phyloP scores from a whole-genome alignment of 2,797 vertebrate genomes.

The Pygocentrus nattereri region DNA sequence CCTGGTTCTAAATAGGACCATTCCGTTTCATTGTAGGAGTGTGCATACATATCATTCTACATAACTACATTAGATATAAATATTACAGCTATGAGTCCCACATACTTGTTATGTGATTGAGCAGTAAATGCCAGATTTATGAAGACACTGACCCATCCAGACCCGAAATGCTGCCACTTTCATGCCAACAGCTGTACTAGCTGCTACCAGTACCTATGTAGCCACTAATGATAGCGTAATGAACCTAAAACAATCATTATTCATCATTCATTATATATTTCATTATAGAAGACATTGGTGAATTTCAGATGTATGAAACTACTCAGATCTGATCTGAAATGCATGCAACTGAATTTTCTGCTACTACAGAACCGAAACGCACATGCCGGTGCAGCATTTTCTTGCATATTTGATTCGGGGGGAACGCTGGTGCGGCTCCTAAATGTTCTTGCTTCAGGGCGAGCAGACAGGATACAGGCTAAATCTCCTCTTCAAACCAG shows the following conservation, averaged over 20 bases:
- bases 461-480: constrained; percentile 6
- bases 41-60: too few species aligned
- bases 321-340: background rate
- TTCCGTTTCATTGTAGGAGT: too few species aligned
- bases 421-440: background rate
- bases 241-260: background rate
- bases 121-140: too few species aligned
- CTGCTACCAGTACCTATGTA: too few species aligned
- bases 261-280: background rate
- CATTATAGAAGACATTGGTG: background rate
- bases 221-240: too few species aligned
- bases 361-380: background rate
- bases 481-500: constrained; percentile 21
- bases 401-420: background rate
- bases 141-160: too few species aligned
- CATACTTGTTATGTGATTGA: too few species aligned
- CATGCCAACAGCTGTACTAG: too few species aligned
- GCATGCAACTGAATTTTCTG: background rate
- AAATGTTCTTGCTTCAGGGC: constrained; percentile 6
- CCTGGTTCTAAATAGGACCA: too few species aligned
- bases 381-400: background rate
- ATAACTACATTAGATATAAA: background rate
- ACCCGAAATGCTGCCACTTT: too few species aligned
- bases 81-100: background rate
- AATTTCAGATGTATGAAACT: background rate